Evolutionary conservation across 2,113 vertebrate genomes (phyloP).

Genomic region (Hemicordylus capensis): DNA sequence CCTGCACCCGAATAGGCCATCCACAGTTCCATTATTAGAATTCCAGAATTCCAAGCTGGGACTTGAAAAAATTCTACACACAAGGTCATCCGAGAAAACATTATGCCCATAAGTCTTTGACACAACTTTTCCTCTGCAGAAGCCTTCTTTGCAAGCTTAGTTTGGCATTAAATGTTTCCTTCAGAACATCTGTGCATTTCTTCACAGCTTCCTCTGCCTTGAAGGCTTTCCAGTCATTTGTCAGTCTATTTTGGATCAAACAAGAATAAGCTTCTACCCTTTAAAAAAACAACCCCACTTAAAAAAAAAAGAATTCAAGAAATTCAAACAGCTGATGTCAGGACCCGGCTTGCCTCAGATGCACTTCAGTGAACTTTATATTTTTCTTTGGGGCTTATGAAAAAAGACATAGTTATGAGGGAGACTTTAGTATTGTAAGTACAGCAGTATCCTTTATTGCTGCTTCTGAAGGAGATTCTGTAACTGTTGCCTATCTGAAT

Average conservation of each 20-base stretch:
- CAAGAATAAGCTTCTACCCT: no score
- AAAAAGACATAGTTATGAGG: no score
- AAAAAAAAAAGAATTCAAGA: neutral
- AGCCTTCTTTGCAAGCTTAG: neutral
- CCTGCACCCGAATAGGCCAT: neutral
- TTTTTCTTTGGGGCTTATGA: neutral
- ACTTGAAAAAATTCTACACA: neutral
- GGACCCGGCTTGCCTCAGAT: neutral
- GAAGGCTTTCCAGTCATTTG: neutral
- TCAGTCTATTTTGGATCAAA: neutral
- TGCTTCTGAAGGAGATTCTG: no score
- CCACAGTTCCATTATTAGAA: neutral
- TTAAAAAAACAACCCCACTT: no score
- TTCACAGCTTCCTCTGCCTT: neutral
- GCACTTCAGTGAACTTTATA: neutral
- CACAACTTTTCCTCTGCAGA: neutral
- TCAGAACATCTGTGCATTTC: neutral
- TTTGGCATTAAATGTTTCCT: neutral
- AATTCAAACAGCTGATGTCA: neutral
- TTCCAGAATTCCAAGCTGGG: no score
- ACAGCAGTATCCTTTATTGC: no score
- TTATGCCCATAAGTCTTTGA: neutral
- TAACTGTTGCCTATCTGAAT: no score
- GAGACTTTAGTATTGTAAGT: no score
- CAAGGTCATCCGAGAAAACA: neutral